A percentile compares a stretch with the other conserved stretches of the same genome.
phyloP scores from a whole-genome alignment of 2,888 invertebrate genomes.

The Acleris literana region DNA sequence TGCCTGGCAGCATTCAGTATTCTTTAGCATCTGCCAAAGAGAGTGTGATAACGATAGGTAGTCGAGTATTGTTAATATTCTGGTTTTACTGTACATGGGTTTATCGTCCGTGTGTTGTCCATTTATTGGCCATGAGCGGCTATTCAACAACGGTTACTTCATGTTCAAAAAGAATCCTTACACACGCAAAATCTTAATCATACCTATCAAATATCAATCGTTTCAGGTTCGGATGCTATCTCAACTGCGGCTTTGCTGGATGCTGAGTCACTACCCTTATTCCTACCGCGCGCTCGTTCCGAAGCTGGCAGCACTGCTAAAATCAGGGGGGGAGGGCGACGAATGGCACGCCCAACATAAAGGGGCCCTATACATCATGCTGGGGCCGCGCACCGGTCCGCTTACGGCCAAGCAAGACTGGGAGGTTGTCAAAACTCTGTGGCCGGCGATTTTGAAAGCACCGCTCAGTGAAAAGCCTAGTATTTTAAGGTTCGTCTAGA shows the following conservation, averaged over 20 bases:
- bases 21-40: too few relatives aligned
- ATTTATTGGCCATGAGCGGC: too few relatives aligned
- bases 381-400: constrained; percentile 86
- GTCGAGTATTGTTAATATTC: too few relatives aligned
- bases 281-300: constrained; percentile 88
- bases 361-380: constrained; percentile 90
- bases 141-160: too few relatives aligned
- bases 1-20: too few relatives aligned
- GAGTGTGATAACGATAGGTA: too few relatives aligned
- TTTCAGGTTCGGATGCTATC: constrained; percentile 85
- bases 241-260: constrained; percentile 86
- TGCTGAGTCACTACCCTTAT: constrained; percentile 86
- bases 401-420: constrained; percentile 90
- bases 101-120: too few relatives aligned
- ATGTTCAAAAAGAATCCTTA: not conserved
- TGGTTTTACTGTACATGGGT: too few relatives aligned
- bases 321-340: constrained; percentile 74
- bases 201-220: constrained; percentile 1
- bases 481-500: constrained; percentile 81
- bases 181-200: not conserved
- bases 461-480: constrained; percentile 94
- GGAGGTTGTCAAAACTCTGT: constrained; percentile 87
- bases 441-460: constrained; percentile 91
- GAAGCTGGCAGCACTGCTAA: constrained; percentile 83
- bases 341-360: constrained; percentile 74